Conservation (phyloP, 37 sponge, comb jelly and placozoan genomes). For the Geodia barretti region DNA sequence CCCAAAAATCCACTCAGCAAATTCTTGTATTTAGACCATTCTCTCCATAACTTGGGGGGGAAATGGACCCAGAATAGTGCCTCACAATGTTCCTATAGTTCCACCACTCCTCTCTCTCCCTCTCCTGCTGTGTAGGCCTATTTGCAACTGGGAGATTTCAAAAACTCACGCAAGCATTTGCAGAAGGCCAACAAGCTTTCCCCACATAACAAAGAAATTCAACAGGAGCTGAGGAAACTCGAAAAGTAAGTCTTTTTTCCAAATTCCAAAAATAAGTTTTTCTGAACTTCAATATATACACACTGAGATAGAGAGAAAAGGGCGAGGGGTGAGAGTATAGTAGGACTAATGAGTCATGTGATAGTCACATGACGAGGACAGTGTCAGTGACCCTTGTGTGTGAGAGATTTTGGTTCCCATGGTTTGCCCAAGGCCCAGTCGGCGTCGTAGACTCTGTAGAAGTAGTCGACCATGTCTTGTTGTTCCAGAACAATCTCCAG, state of each 20-base stretch:
- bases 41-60: too few relatives aligned
- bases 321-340: too few relatives aligned
- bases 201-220: constrained; percentile 79
- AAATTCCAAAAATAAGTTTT: background rate
- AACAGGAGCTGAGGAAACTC: constrained; percentile 75
- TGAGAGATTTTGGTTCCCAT: constrained; percentile 66
- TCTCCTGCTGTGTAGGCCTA: constrained; percentile 60
- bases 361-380: background rate
- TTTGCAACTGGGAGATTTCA: constrained; percentile 80
- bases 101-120: too few relatives aligned
- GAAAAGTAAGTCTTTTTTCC: constrained; percentile 52
- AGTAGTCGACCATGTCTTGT: constrained; percentile 36
- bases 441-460: constrained; percentile 48
- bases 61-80: too few relatives aligned
- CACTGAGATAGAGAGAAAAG: background rate
- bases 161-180: constrained; percentile 60
- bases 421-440: constrained; percentile 67
- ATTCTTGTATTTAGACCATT: too few relatives aligned
- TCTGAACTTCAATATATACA: background rate
- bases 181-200: constrained; percentile 57
- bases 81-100: too few relatives aligned
- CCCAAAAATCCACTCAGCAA: too few relatives aligned
- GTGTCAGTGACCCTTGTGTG: background rate
- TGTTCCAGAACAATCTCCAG: constrained; percentile 60
- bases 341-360: background rate